Evolutionary conservation across 1,140 invertebrate genomes (phyloP), one percentile per base, ranked within the genome.

Genomic region (Calliopsis andreniformis): DNA sequence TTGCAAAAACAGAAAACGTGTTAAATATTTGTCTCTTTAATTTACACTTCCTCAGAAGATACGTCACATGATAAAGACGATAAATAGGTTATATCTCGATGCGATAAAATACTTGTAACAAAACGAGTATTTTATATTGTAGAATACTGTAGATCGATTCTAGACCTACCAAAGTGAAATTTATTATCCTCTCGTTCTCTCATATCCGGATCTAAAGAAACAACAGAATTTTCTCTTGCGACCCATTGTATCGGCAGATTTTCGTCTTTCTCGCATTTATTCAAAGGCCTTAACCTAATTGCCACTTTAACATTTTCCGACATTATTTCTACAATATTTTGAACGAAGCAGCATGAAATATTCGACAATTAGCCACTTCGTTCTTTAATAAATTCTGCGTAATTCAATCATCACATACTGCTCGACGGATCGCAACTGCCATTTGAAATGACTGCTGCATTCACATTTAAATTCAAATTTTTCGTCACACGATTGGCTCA

Each of bases 231-330:
- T 55, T 92, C 92, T 28, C 92, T 90, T 32, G 94, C 92, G 6
- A 89, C 87, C 96, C 96, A 96, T 87, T 94, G 93, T 63, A 92
- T 87, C 25, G 88, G 83, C 30, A 93, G 87, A 72, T 93, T 93
- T 3, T 94, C 93, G 61, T 94, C 93, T 66, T 93, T 89, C 91
- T 96, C 95, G 45, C 93, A 92, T 78, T 92, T 81, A 78, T 95
- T 94, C 45, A 96, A 88, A 42, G 96, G 95, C 61, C 95, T 92
- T 61, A 96, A 92, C 92, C 95, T 95, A 45, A 97, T 94, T 63
- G 95, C 95, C 30, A 96, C 96, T 91, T 95, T 93, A 35, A 96
- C 95, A 85, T 94, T 95, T 82, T 94, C 93, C 3, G 89, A 89
- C 92, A 93, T 93, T 81, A 85, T 84, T 62, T 6, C 7, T n/a